Percentiles rank a stretch among this genome's conserved stretches.
phyloP scores from a whole-genome alignment of 2,888 invertebrate genomes.

The Eristalis tenax region DNA sequence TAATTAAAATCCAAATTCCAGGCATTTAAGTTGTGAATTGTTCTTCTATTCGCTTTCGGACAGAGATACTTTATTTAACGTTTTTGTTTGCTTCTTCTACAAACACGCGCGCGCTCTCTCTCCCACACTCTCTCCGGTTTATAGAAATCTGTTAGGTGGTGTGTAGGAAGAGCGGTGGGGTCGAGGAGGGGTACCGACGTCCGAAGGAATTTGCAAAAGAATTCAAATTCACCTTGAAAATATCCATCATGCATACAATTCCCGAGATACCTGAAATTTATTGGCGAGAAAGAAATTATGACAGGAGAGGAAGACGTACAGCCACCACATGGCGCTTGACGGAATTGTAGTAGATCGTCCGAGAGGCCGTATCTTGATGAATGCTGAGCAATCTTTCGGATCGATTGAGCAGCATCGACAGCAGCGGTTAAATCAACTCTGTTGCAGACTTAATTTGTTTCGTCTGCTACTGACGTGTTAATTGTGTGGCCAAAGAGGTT shows the following conservation, averaged over 20 bases:
- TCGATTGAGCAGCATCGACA: slow-evolving; percentile 21
- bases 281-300: slow-evolving; percentile 2
- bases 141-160: slow-evolving; percentile 28
- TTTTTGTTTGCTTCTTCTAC: not conserved
- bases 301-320: not conserved
- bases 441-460: slow-evolving; percentile 36
- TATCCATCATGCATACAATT: not conserved
- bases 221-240: slow-evolving; percentile 50
- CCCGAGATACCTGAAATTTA: not conserved
- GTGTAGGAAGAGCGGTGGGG: not conserved
- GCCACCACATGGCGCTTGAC: not conserved
- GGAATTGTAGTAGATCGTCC: slow-evolving; percentile 5
- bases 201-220: slow-evolving; percentile 32
- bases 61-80: too few species aligned
- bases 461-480: slow-evolving; percentile 51
- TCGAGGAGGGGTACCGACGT: not conserved
- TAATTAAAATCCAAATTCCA: slow-evolving; percentile 17
- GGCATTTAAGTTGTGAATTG: slow-evolving; percentile 24
- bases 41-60: not conserved
- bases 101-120: not conserved
- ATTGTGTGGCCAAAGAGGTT: slow-evolving; percentile 31
- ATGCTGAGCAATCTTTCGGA: not conserved
- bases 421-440: slow-evolving; percentile 16
- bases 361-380: not conserved
- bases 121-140: not conserved